These are phyloP conservation scores for Spicauda simplicius DNA, from an alignment of 2,888 invertebrate genomes.

Conservation along the genomic window DNA sequence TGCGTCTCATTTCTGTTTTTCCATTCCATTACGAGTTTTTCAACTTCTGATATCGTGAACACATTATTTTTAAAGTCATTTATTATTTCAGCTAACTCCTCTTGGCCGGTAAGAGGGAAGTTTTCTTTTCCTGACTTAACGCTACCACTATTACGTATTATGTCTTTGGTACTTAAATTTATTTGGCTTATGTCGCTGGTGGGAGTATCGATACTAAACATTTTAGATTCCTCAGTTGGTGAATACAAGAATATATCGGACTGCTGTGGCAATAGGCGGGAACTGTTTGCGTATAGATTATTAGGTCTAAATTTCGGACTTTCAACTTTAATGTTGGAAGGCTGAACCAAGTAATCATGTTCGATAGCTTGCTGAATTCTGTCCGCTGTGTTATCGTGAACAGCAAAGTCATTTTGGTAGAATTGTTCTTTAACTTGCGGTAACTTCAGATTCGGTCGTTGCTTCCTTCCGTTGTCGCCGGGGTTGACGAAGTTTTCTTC, in stretches of 20 bases:
- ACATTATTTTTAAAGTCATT: slow-evolving; percentile 96
- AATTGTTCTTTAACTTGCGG: slow-evolving; percentile 77
- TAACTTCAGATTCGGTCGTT: slow-evolving; percentile 74
- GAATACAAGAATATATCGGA: slow-evolving; percentile 77
- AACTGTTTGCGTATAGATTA: slow-evolving; percentile 77
- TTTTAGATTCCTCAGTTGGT: slow-evolving; percentile 80
- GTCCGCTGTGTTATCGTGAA: slow-evolving; percentile 62
- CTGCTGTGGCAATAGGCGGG: slow-evolving; percentile 71
- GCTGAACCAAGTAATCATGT: slow-evolving; percentile 86
- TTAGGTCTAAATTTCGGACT: slow-evolving; percentile 79
- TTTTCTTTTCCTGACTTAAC: slow-evolving; percentile 73
- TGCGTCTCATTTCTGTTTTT: slow-evolving; percentile 94
- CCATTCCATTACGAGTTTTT: slow-evolving; percentile 94
- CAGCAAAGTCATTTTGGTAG: slow-evolving; percentile 77
- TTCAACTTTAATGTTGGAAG: slow-evolving; percentile 86
- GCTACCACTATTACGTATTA: slow-evolving; percentile 64
- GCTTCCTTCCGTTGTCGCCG: slow-evolving; percentile 60
- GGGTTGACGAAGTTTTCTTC: slow-evolving; percentile 61
- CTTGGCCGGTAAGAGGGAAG: slow-evolving; percentile 84
- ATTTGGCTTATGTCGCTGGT: slow-evolving; percentile 82
- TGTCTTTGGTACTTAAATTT: slow-evolving; percentile 73
- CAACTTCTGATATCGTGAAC: slow-evolving; percentile 93
- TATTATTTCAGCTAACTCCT: slow-evolving; percentile 93
- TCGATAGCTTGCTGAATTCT: slow-evolving; percentile 80
- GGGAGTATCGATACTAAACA: slow-evolving; percentile 76